phyloP scores from a whole-genome alignment of 2,113 vertebrate species.

The Petrocephalus zakoni region DNA sequence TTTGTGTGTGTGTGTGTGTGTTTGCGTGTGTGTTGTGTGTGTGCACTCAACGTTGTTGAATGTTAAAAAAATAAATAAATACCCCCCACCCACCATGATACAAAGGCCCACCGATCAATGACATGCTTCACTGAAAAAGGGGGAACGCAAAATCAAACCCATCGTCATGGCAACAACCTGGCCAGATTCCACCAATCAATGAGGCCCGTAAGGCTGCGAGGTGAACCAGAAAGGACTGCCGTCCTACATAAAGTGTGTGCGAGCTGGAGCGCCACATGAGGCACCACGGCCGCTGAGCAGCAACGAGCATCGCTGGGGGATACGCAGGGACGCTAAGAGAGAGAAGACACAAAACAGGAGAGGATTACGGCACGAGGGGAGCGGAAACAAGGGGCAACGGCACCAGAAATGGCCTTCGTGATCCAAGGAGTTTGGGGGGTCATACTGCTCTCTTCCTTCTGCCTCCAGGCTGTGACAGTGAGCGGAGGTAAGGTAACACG shows the following conservation, averaged over 20 bases:
- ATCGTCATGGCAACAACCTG: constrained; percentile 50
- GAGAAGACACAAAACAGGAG: not conserved
- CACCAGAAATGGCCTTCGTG: constrained; percentile 49
- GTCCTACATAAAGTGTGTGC: constrained; percentile 58
- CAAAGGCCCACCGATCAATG: not conserved
- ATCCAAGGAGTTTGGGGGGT: constrained; percentile 38
- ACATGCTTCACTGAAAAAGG: not conserved
- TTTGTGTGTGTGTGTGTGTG: not conserved
- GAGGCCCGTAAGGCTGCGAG: constrained; percentile 55
- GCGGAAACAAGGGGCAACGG: constrained; percentile 36
- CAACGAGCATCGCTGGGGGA: not conserved
- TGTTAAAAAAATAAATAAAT: not conserved
- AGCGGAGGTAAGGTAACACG: constrained; percentile 54
- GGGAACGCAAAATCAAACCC: constrained; percentile 54
- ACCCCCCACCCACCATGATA: not conserved
- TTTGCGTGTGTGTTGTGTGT: not conserved
- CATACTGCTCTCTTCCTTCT: constrained; percentile 35
- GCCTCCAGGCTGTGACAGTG: constrained; percentile 22
- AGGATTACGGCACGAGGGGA: constrained; percentile 29
- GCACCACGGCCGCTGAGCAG: not conserved
- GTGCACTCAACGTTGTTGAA: not conserved
- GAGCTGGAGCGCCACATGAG: constrained; percentile 19
- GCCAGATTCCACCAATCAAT: constrained; percentile 51
- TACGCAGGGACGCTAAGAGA: constrained; percentile 7
- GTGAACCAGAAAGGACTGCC: constrained; percentile 49